Evolutionary conservation across 2,113 vertebrate species (phyloP).

Genomic region (Garra rufa): DNA sequence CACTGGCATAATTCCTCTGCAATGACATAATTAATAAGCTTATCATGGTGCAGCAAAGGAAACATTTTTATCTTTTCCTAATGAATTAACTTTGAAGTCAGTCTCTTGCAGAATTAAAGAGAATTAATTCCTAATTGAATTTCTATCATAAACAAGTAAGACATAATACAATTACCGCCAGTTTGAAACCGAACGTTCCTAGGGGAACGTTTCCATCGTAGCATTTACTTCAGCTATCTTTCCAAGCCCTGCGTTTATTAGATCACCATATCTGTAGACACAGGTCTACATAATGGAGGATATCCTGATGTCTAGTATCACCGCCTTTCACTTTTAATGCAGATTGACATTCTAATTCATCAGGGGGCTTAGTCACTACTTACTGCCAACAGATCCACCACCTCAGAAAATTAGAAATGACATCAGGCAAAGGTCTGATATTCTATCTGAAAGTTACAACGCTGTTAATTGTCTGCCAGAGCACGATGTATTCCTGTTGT

Average conservation of each 20-base stretch:
- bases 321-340: slow-evolving; percentile 42
- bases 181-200: background rate
- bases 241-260: background rate
- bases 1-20: slow-evolving; percentile 21
- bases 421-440: slow-evolving; percentile 52
- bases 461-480: slow-evolving; percentile 46
- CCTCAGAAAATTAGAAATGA: slow-evolving; percentile 53
- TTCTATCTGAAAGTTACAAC: slow-evolving; percentile 54
- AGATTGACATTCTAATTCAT: slow-evolving; percentile 60
- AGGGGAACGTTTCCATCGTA: background rate
- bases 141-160: slow-evolving; percentile 41
- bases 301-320: slow-evolving; percentile 31
- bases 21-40: slow-evolving; percentile 50
- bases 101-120: slow-evolving; percentile 24
- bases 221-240: slow-evolving; percentile 25
- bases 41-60: slow-evolving; percentile 39
- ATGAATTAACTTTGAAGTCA: slow-evolving; percentile 46
- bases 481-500: slow-evolving; percentile 17
- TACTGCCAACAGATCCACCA: slow-evolving; percentile 46
- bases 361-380: slow-evolving; percentile 33
- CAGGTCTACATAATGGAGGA: background rate
- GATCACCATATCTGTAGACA: background rate
- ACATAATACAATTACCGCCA: slow-evolving; percentile 45
- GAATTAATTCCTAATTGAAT: slow-evolving; percentile 50
- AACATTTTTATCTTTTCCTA: slow-evolving; percentile 38